Conservation (phyloP, 2,888 invertebrate genomes). For the Rotaria sp. region DNA sequence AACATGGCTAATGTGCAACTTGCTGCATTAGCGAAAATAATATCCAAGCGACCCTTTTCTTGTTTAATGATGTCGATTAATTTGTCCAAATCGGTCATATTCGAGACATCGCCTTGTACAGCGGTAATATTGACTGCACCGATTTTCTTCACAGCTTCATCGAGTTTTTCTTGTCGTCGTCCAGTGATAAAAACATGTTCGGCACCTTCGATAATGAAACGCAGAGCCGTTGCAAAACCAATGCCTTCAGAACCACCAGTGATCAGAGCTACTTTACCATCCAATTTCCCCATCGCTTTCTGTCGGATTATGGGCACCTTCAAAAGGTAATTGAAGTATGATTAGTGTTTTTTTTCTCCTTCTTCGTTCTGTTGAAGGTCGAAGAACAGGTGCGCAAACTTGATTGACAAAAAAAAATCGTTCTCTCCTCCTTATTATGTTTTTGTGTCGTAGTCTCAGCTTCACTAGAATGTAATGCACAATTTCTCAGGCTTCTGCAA, state of each 20-base stretch:
- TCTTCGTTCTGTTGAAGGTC: too few relatives aligned
- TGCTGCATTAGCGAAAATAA: neutral
- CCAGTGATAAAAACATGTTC: slow-evolving; percentile 18
- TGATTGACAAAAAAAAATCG: too few relatives aligned
- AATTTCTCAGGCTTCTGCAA: too few relatives aligned
- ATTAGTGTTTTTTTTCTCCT: too few relatives aligned
- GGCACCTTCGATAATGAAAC: neutral
- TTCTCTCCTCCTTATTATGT: too few relatives aligned
- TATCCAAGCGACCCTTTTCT: slow-evolving; percentile 4
- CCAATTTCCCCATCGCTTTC: neutral
- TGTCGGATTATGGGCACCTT: too few relatives aligned
- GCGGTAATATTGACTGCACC: neutral
- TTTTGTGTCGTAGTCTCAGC: too few relatives aligned
- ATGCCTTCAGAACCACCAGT: neutral
- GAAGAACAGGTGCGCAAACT: too few relatives aligned
- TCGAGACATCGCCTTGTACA: neutral
- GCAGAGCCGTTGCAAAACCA: neutral
- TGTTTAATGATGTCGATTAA: neutral
- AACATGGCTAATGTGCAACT: neutral
- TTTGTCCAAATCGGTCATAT: neutral
- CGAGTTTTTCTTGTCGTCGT: neutral
- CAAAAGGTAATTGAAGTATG: too few relatives aligned
- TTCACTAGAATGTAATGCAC: too few relatives aligned
- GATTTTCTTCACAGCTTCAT: neutral
- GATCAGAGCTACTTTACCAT: neutral